Conservation (phyloP, 2,113 vertebrate species). For the Psettodes erumei region DNA sequence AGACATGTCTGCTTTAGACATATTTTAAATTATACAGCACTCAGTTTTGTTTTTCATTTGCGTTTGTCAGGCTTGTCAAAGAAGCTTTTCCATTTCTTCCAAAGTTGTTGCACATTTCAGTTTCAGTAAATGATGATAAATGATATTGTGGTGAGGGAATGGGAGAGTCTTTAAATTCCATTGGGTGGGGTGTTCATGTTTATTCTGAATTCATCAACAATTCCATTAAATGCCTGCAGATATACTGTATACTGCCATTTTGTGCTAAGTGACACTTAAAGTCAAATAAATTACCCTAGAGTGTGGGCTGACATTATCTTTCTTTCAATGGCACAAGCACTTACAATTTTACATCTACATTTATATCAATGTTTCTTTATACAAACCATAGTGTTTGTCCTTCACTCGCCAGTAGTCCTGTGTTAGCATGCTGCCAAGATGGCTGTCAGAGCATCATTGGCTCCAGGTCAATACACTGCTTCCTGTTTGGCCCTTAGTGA, state of each 20-base stretch:
- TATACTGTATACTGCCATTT: neutral
- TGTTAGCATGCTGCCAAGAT: slow-evolving; percentile 15
- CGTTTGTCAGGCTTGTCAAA: neutral
- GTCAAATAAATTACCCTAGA: neutral
- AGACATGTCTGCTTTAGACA: neutral
- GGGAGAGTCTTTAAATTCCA: slow-evolving; percentile 1
- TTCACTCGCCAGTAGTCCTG: slow-evolving; percentile 13
- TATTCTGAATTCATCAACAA: neutral
- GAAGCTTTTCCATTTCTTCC: neutral
- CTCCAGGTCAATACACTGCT: slow-evolving; percentile 36
- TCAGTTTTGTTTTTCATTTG: neutral
- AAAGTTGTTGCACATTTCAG: neutral
- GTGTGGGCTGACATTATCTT: neutral
- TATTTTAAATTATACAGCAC: neutral
- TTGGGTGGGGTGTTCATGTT: neutral
- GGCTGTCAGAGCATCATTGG: slow-evolving; percentile 17
- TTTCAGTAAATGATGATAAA: slow-evolving; percentile 14
- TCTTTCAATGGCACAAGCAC: neutral
- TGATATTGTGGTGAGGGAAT: slow-evolving; percentile 14
- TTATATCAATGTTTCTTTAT: neutral
- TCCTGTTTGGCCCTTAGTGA: slow-evolving; percentile 40
- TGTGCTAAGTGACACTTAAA: neutral
- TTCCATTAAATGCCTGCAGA: neutral
- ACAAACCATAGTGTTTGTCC: neutral
- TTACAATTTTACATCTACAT: neutral